Base-by-base conservation (phyloP, 2,797 vertebrate species). In the Myotis daubentonii region DNA sequence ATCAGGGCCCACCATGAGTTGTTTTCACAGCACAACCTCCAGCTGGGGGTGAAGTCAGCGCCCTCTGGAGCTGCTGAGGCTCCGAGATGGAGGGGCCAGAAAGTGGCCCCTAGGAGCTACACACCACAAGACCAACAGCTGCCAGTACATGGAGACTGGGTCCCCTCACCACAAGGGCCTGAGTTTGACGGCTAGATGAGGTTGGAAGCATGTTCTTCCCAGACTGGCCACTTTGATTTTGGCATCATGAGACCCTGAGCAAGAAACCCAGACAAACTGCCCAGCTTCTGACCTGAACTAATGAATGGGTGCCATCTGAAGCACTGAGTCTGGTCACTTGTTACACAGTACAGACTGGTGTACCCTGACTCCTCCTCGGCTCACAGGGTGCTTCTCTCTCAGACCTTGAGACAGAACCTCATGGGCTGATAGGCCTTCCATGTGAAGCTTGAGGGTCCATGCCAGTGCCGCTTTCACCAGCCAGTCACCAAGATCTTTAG, bases 1-100 rank as follows among this genome's bases (percentile, higher is more conserved):
- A 3, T 44, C 44, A 36, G 47, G 49, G 55, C 55, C 28, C 47
- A 44, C 8, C n/a, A 1, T 3, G 10, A 0, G 1, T 5, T 36
- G 19, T 33, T 38, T 85, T 83, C 66, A 44, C 33, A 33, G 55
- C 57, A 81, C 36, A 36, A 8, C 16, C 57, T 57, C 38, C 25
- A 38, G 13, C 49, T 33, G 38, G 33, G 6, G 44, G 55, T 62
- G 76, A 86, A 66, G 33, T 12, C 11, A 0, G 22, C 11, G n/a
- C 22, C 17, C 1, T 8, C 11, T 28, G 1, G 68, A 71, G 15
- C 28, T 53, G n/a, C 20, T 36, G 19, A 30, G 17, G 36, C 25
- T 62, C 81, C 33, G 44, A 51, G 33, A 79, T 9, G 17, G 20
- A 51, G 28, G 20, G 11, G 6, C 28, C 13, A 41, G 5, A 70